Base-by-base conservation (phyloP, 2,797 vertebrate genomes). In the Avahi laniger region DNA sequence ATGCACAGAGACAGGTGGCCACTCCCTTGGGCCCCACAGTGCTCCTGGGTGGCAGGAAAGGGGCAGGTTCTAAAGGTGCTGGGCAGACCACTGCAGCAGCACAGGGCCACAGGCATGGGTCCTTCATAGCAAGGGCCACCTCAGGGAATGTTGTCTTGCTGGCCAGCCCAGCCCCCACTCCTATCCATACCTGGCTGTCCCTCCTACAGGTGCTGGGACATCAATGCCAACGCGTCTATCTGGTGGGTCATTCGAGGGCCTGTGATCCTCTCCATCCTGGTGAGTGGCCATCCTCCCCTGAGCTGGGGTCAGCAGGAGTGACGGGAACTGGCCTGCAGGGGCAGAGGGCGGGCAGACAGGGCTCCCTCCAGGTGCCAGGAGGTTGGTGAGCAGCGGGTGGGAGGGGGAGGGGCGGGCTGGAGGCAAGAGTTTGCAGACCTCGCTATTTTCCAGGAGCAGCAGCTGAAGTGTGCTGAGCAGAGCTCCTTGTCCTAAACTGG, bases 191-290 rank as follows among this genome's bases (percentile, higher is more conserved):
- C 92, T 70, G 57, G 41, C 30, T 65, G 24, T 79, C 20, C n/a
- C 18, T 93, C 46, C 79, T 91, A 50, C 97, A 99, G 99, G 88
- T 99, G 99, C 94, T 99, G 99, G 99, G 99, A 99, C 97, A 99
- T 99, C 85, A 99, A 99, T 52, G 94, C 93, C 86, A 99, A 99
- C 4, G 98, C 98, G 12, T 99, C 98, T 98, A 99, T 99, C 95
- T 99, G 99, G 99, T 99, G 99, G 99, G 99, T 99, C 93, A 99
- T 99, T 78, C 99, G 99, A 97, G 99, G 99, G 73, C 99, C 99
- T 30, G 98, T 99, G 96, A 98, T 99, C 87, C 94, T 99, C 24
- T 99, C 99, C 89, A 99, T 99, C 98, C 98, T 98, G 96, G 99
- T 99, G 98, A 99, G 98, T 98, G 76, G 26, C 63, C 4, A 0